phyloP scores from a whole-genome alignment of 2,113 vertebrate genomes.

The Procavia capensis region DNA sequence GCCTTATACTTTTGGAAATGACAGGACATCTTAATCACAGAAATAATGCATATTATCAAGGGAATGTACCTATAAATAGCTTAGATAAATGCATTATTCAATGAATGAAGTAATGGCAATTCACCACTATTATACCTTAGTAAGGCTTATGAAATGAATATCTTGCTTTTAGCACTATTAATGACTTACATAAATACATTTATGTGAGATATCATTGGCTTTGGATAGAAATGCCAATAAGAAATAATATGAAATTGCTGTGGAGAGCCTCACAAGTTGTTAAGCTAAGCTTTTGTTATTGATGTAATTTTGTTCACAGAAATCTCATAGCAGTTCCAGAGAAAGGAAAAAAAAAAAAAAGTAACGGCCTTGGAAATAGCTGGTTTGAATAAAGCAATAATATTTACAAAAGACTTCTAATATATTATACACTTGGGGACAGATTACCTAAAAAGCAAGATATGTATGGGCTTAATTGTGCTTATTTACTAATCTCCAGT shows the following conservation, averaged over 20 bases:
- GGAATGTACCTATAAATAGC: neutral
- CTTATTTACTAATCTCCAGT: too few relatives aligned
- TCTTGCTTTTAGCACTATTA: conserved; percentile 35
- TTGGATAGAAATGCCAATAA: neutral
- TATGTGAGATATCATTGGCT: conserved; percentile 17
- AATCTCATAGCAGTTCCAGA: neutral
- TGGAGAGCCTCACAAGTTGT: neutral
- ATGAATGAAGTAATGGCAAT: conserved; percentile 44
- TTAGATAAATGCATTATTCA: neutral
- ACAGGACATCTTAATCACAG: neutral
- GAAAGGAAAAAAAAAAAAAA: neutral
- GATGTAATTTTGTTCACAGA: neutral
- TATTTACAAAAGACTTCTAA: neutral
- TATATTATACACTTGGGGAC: neutral
- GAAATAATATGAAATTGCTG: conserved; percentile 9
- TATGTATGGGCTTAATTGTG: too few relatives aligned
- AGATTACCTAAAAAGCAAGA: too few relatives aligned
- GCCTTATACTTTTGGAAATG: neutral
- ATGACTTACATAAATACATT: conserved; percentile 22
- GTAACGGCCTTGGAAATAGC: neutral
- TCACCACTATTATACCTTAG: conserved; percentile 1
- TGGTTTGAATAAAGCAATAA: neutral
- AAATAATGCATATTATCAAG: conserved; percentile 16
- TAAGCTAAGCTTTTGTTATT: neutral
- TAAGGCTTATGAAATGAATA: conserved; percentile 49